A percentile compares a stretch with the other conserved stretches of the same genome.
These are phyloP conservation scores for Autographa gamma DNA, from an alignment of 2,888 invertebrate genomes.

Conservation along the genomic window DNA sequence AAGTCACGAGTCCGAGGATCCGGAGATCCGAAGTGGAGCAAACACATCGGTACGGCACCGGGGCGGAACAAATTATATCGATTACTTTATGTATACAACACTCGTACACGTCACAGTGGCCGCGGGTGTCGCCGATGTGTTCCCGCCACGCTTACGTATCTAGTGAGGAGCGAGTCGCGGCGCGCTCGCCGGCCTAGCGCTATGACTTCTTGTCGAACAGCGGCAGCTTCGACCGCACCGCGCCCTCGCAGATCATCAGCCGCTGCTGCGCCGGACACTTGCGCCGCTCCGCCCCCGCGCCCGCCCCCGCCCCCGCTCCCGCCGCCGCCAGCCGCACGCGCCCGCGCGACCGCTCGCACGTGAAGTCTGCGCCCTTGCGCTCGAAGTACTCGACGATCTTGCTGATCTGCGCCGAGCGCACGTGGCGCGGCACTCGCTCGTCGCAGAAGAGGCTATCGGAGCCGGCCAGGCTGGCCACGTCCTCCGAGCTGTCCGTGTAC, in stretches of 20 bases:
- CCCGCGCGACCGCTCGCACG: constrained; percentile 81
- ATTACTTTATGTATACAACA: no score
- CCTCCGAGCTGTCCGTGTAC: constrained; percentile 96
- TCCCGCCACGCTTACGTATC: background rate
- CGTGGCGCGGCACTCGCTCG: constrained; percentile 89
- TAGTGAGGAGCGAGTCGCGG: constrained; percentile 23
- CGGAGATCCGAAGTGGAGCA: constrained; percentile 6
- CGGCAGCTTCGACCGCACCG: constrained; percentile 95
- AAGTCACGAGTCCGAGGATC: constrained; percentile 38
- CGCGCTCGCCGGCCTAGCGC: constrained; percentile 54
- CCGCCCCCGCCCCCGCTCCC: constrained; percentile 23
- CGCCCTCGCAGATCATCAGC: constrained; percentile 95
- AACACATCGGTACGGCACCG: constrained; percentile 17
- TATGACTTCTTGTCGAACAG: constrained; percentile 92
- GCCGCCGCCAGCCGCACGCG: constrained; percentile 65
- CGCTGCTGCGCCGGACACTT: constrained; percentile 90
- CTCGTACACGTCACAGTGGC: no score
- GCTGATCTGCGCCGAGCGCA: constrained; percentile 92
- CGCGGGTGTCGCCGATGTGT: no score
- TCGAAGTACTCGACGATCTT: constrained; percentile 97
- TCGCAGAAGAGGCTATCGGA: constrained; percentile 93
- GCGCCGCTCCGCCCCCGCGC: constrained; percentile 30
- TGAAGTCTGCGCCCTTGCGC: constrained; percentile 91
- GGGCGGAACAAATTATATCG: background rate
- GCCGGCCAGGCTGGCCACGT: constrained; percentile 94